A percentile compares a stretch with the other conserved stretches of the same genome.
These are phyloP conservation scores for Hyppa rectilinea DNA, from an alignment of 2,888 invertebrate genomes.

Conservation along the genomic window DNA sequence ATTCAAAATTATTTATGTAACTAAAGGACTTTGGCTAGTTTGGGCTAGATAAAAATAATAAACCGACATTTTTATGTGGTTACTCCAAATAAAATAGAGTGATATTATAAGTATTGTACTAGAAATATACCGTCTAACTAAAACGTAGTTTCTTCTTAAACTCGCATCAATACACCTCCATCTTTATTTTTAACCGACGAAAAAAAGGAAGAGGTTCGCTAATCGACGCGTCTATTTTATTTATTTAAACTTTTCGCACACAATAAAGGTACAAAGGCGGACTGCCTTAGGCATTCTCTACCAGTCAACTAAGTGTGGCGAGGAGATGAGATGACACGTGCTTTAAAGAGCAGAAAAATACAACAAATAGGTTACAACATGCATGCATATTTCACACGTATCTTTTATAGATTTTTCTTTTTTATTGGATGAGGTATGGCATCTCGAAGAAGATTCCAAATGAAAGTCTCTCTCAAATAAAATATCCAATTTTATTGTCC, in stretches of 20 bases:
- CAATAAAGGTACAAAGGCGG: too few relatives aligned
- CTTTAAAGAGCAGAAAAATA: too few relatives aligned
- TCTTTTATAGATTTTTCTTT: too few relatives aligned
- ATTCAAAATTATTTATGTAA: slow-evolving; percentile 5
- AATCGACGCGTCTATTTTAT: too few relatives aligned
- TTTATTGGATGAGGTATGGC: too few relatives aligned
- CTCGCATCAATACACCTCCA: background rate
- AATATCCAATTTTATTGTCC: slow-evolving; percentile 27
- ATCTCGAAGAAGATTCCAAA: too few relatives aligned
- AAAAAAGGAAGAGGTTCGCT: background rate
- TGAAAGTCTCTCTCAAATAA: slow-evolving; percentile 20
- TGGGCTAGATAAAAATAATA: slow-evolving; percentile 18
- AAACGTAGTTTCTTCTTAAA: slow-evolving; percentile 1
- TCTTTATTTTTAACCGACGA: background rate
- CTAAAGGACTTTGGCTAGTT: background rate
- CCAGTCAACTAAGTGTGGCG: too few relatives aligned
- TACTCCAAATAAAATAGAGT: slow-evolving; percentile 21
- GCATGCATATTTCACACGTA: too few relatives aligned
- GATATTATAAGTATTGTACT: slow-evolving; percentile 57
- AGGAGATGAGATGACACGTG: too few relatives aligned
- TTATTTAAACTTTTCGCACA: too few relatives aligned
- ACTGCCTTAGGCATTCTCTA: too few relatives aligned
- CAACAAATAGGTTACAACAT: too few relatives aligned
- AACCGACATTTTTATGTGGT: slow-evolving; percentile 33
- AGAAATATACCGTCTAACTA: slow-evolving; percentile 59